These are phyloP conservation scores for Phalangium opilio DNA, from an alignment of 2,888 invertebrate genomes.

Conservation along the genomic window DNA sequence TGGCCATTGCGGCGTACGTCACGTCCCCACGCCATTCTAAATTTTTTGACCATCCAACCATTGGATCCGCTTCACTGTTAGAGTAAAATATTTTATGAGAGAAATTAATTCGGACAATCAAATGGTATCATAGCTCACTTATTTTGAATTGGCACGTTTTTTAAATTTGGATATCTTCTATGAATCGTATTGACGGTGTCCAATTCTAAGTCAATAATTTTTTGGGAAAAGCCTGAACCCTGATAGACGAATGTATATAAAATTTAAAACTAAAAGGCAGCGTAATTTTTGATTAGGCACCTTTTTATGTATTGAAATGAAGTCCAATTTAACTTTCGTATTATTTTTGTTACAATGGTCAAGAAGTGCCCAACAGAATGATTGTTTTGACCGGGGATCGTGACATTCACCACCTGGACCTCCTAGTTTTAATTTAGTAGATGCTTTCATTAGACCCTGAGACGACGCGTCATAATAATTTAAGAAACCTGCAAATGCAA, in stretches of 20 bases:
- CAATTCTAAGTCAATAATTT: constrained; percentile 35
- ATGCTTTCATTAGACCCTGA: constrained; percentile 26
- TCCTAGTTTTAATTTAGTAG: constrained; percentile 33
- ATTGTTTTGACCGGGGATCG: constrained; percentile 30
- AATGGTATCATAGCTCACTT: constrained; percentile 38
- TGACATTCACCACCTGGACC: constrained; percentile 47
- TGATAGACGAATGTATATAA: too few species aligned
- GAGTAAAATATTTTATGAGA: too few species aligned
- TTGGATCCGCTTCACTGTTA: constrained; percentile 50
- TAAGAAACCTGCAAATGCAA: constrained; percentile 29
- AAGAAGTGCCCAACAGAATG: constrained; percentile 38
- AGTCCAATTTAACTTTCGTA: constrained; percentile 34
- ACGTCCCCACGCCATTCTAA: constrained; percentile 42
- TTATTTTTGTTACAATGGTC: constrained; percentile 35
- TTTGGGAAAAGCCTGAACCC: constrained; percentile 4
- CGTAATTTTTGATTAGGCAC: constrained; percentile 25
- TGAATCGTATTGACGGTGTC: constrained; percentile 33
- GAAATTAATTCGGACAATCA: too few species aligned
- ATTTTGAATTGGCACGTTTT: constrained; percentile 36
- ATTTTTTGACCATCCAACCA: constrained; percentile 43
- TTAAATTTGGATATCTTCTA: constrained; percentile 34
- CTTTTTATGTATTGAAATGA: constrained; percentile 45
- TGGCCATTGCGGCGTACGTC: constrained; percentile 42
- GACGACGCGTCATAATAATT: constrained; percentile 37
- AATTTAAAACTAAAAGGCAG: too few species aligned